Conservation (phyloP, 2,797 vertebrate genomes). For the Phrynocephalus forsythii region DNA sequence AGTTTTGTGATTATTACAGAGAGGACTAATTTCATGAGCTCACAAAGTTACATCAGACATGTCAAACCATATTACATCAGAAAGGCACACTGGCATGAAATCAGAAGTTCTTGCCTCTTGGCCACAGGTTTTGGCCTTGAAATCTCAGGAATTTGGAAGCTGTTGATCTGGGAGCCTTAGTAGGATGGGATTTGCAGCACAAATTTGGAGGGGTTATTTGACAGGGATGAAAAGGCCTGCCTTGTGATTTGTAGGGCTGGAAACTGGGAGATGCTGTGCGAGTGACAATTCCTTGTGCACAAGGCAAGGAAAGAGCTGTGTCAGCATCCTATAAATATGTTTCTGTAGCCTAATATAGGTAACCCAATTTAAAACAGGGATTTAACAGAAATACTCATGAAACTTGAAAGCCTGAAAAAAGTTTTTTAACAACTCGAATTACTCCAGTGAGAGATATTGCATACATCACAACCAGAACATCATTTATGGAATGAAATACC, state of each 20-base stretch:
- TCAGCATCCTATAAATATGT: background rate
- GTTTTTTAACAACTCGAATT: slow-evolving; percentile 5
- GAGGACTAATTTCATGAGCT: no score
- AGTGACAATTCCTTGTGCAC: background rate
- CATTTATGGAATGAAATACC: background rate
- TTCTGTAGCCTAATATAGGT: slow-evolving; percentile 10
- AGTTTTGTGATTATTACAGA: no score
- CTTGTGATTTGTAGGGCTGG: background rate
- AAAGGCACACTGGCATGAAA: no score
- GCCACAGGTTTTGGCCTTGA: no score
- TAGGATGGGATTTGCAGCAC: background rate
- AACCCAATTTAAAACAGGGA: slow-evolving; percentile 7
- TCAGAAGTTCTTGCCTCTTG: no score
- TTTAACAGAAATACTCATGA: background rate
- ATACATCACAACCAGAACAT: background rate
- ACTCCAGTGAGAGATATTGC: background rate
- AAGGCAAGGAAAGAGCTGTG: background rate
- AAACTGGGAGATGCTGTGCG: background rate
- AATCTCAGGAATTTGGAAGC: no score
- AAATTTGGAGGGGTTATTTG: background rate
- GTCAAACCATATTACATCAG: no score
- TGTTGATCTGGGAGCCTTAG: no score
- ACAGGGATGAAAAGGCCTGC: background rate
- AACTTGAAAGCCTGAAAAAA: background rate
- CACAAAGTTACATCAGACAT: no score